Evolutionary conservation across 2,888 invertebrate species (phyloP), one percentile per base, ranked within the genome.

Genomic region (Pachydiplax longipennis): DNA sequence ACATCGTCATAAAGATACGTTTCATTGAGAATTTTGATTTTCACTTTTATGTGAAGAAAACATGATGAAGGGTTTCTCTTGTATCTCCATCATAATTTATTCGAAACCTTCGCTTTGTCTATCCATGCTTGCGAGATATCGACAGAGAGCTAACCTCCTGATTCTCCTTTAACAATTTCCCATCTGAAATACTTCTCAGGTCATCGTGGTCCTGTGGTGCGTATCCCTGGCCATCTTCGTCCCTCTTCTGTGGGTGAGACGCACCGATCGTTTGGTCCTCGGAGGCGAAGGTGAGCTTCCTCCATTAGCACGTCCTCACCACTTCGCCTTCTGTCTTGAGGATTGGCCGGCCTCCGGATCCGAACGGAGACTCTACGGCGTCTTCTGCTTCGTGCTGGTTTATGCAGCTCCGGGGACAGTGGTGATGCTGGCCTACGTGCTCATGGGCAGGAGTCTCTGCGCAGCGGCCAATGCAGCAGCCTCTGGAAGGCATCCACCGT

Each of bases 401-500:
- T 97, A 97, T 92, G 96, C 96, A 0, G 94, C 97, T 22, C 97
- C 97, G 5, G 97, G 97, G 0, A 92, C 92, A 48, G 93, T 94
- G 0, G 94, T 95, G 6, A 93, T 94, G 40, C 92, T 93, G 91
- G 93, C 93, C 13, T 97, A 97, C 93, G 95, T 95, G 0, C 95
- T 96, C 93, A 97, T 97, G 96, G 96, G 97, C 0, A 94, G 95
- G 15, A 96, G 96, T 25, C 94, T 97, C 80, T 97, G 97, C 93
- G 96, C 96, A 0, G 95, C 91, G 93, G 97, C 93, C 95, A 97
- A 93, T 95, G 96, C 90, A 96, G 97, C 92, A 94, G 97, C 91
- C 96, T 96, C 93, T 95, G 97, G 73, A 96, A 97, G 18, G 97
- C 97, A 0, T 96, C 96, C 95, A 97, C 97, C 92, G 94, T 97